Base-by-base conservation (phyloP, 2,797 vertebrate species). In the Acipenser ruthenus region DNA sequence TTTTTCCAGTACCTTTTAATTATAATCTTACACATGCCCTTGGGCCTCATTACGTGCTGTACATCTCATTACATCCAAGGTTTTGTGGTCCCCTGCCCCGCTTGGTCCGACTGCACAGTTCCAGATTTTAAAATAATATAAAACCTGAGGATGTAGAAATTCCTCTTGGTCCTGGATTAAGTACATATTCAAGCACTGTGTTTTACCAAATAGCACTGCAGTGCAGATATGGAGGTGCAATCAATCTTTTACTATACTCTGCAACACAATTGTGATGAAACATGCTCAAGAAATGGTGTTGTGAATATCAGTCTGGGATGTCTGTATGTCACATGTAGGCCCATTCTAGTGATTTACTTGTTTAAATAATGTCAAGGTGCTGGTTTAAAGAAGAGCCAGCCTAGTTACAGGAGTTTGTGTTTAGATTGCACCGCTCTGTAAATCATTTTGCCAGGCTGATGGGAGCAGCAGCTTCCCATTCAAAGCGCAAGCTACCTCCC, bases 41-140 rank as follows among this genome's bases (percentile, higher is more conserved):
- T 15, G 68, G 69, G 70, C 81, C 67, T 72, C 74, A 82, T 82
- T 83, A 80, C 78, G 77, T 71, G 23, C 23, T 37, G 23, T 37
- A 78, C 77, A 85, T 85, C 81, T 77, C 71, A 81, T 85, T 79
- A 81, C 70, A 55, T 23, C 62, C 76, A 48, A 71, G 70, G 71
- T 13, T 37, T 56, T 56, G 23, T 23, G 1, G 23, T 23, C 23
- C 23, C 23, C 23, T 3, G 23, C 23, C 23, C 3, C 23, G 1
- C 23, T 23, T 23, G 23, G 23, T 23, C 23, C 2, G 23, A 37
- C 23, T 37, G 23, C 23, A 37, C 23, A 4, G 23, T 37, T 37
- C 23, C 4, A 37, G 23, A 37, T 37, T 37, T 37, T 3, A 37
- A 37, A 3, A 37, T 3, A 37, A 37, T 37, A 37, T 37, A 37